A percentile compares a stretch with the other conserved stretches of the same genome.
Conservation (phyloP, 2,113 vertebrate species). For the Oreochromis niloticus region DNA sequence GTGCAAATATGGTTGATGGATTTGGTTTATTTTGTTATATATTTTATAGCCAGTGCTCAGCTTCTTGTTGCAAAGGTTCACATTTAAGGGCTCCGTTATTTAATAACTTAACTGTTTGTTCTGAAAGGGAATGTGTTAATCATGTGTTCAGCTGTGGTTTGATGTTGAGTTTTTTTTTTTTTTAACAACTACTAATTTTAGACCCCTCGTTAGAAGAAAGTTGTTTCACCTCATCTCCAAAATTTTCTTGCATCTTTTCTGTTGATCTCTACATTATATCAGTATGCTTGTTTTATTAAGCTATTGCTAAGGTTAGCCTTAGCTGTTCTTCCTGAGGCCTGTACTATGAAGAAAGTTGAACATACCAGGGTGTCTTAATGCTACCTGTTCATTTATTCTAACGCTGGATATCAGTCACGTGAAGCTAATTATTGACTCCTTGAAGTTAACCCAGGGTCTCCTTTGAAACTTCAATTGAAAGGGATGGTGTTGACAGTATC, state of each 20-base stretch:
- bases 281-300: neutral
- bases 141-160: neutral
- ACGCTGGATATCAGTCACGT: neutral
- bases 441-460: neutral
- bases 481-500: neutral
- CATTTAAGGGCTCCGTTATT: conserved; percentile 27
- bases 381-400: neutral
- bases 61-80: neutral
- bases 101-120: neutral
- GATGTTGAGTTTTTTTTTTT: neutral
- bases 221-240: neutral
- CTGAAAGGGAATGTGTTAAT: neutral
- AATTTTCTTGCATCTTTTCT: neutral
- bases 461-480: neutral
- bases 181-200: neutral
- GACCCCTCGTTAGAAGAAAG: neutral
- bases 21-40: neutral
- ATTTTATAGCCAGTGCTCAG: conserved; percentile 8
- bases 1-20: neutral
- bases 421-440: neutral
- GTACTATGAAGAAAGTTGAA: neutral
- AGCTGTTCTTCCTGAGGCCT: neutral
- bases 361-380: neutral
- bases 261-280: neutral
- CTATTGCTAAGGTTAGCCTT: neutral